A percentile compares a stretch with the other conserved stretches of the same genome.
Evolutionary conservation across 1,140 invertebrate genomes (phyloP).

Genomic region (Adelges cooleyi): DNA sequence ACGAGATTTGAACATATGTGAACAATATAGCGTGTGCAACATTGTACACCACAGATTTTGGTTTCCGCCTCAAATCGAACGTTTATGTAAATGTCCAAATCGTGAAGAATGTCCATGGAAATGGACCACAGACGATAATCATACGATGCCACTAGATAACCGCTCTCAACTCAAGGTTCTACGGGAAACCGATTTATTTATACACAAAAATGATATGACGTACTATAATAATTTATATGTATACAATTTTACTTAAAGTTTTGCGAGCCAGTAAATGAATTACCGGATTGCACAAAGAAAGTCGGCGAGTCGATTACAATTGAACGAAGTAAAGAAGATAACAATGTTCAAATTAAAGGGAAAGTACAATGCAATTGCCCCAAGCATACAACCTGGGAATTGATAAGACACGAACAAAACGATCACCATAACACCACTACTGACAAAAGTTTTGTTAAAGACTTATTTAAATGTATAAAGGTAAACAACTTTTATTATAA

Average conservation of each 20-base stretch:
- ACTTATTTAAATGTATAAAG: slow-evolving; percentile 14
- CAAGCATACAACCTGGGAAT: slow-evolving; percentile 4
- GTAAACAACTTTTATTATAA: not conserved
- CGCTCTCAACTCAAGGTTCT: slow-evolving; percentile 44
- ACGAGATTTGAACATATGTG: slow-evolving; percentile 42
- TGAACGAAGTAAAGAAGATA: slow-evolving; percentile 33
- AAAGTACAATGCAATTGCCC: slow-evolving; percentile 10
- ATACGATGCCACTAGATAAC: slow-evolving; percentile 42
- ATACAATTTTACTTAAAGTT: slow-evolving; percentile 36
- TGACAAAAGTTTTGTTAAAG: not conserved
- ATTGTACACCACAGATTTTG: slow-evolving; percentile 45
- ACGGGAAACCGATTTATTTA: slow-evolving; percentile 7
- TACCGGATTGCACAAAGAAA: slow-evolving; percentile 30
- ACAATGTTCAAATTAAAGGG: not conserved
- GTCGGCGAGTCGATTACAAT: slow-evolving; percentile 30
- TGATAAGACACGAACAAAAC: slow-evolving; percentile 8
- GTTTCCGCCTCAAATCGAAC: slow-evolving; percentile 41
- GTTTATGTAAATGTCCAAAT: slow-evolving; percentile 45
- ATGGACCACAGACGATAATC: slow-evolving; percentile 37
- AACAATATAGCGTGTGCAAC: slow-evolving; percentile 41
- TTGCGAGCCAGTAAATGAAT: slow-evolving; percentile 33
- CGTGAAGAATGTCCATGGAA: slow-evolving; percentile 43
- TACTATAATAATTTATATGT: no score
- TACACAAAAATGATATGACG: no score
- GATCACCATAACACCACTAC: not conserved